Evolutionary conservation across 1,140 invertebrate species (phyloP).

Genomic region (Panagrolaimus sp.): DNA sequence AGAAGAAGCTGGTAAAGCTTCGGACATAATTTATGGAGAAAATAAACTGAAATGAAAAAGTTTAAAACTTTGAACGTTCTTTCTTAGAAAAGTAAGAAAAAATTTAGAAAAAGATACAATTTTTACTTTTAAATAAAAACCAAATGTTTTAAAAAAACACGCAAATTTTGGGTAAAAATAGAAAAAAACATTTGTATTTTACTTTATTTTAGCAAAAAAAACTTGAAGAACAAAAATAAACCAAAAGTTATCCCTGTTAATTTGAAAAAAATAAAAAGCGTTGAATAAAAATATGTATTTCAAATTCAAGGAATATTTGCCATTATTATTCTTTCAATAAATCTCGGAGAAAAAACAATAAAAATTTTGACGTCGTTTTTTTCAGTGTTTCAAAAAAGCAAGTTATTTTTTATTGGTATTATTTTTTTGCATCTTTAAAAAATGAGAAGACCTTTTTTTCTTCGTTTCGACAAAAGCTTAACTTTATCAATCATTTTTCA

Average conservation of each 20-base stretch:
- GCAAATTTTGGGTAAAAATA: no score
- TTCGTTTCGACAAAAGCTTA: no score
- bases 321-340: not conserved
- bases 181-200: no score
- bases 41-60: not conserved
- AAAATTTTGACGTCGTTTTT: not conserved
- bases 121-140: not conserved
- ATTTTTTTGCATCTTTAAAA: not conserved
- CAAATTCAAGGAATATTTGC: not conserved
- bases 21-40: not conserved
- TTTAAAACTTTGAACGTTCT: not conserved
- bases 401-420: slow-evolving; percentile 15
- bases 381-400: not conserved
- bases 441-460: no score
- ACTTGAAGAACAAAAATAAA: no score
- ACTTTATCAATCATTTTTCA: no score
- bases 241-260: no score
- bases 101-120: not conserved
- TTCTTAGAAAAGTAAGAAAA: not conserved
- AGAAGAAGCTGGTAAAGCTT: not conserved
- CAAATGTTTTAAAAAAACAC: not conserved
- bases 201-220: no score
- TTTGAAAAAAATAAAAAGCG: no score
- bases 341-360: not conserved
- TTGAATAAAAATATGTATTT: not conserved